Evolutionary conservation across 30 jellyfish, hydroid and myxozoan species (phyloP), one percentile per base, ranked within the genome.

Genomic region (Aurelia aurita): DNA sequence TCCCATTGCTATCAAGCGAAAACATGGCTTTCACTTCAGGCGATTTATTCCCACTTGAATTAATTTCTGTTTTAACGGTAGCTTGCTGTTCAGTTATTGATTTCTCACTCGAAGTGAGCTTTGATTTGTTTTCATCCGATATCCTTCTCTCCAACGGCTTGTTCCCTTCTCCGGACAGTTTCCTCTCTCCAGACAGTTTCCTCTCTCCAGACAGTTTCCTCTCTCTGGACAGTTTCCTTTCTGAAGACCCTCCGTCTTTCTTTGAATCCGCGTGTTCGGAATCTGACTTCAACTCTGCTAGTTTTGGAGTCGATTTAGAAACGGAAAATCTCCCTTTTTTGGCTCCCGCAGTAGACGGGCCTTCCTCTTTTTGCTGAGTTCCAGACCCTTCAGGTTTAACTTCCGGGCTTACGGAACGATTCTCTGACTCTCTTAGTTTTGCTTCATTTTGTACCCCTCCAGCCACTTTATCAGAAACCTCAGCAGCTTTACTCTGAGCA

Each of bases 11-110:
- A 11, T 74, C 86, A 57, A 59, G 60, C 14, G 75, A 55, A 28
- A 74, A 72, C 16, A 61, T 31, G 18, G 86, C 86, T 11, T 74
- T 59, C 58, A 74, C 60, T 44, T 74, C 86, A 12, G 86, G 86
- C 3, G 86, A 74, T 51, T 35, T 74, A 22, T 74, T 60, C 1
- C 86, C 86, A 61, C 29, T 43, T 55, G 21, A 53, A 25, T 74
- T 64, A 21, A 74, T 53, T 29, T 74, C 86, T 57, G 86, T 74
- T 55, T 18, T 74, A n/a, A 74, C 86, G 3, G 86, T 74, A 39
- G 75, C 62, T 22, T 46, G 86, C 39, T 74, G 51, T 39, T 39
- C 51, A 39, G 51, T 39, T 4, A 39, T 15, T 39, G 9, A 5
- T 39, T 39, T 39, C 51, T 39, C 51, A 39, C 0, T 39, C 13